phyloP scores from a whole-genome alignment of 1,140 invertebrate species.

The Drosophila pandora region DNA sequence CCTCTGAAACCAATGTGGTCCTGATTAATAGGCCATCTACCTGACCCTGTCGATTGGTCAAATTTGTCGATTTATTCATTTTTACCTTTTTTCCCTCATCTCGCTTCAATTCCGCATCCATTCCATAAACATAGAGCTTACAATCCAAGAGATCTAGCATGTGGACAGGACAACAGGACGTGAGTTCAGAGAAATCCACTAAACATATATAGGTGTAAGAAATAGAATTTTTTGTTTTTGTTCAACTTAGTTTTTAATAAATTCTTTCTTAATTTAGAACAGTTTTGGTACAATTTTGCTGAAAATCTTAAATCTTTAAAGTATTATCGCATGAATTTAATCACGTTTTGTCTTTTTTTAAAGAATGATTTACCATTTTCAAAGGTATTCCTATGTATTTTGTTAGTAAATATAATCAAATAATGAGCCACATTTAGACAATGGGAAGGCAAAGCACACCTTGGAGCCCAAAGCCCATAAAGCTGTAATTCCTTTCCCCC shows the following conservation, averaged over 20 bases:
- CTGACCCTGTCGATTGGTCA: constrained; percentile 33
- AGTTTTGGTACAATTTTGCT: not conserved
- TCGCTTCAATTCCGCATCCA: not conserved
- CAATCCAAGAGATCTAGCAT: constrained; percentile 23
- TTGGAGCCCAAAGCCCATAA: constrained; percentile 26
- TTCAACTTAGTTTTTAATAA: not conserved
- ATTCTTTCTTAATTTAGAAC: not conserved
- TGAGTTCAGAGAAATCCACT: constrained; percentile 43
- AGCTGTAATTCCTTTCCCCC: constrained; percentile 65
- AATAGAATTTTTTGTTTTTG: not conserved
- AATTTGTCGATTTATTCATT: constrained; percentile 12
- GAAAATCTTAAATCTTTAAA: too few relatives aligned
- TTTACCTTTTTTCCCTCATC: constrained; percentile 1
- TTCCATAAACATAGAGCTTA: constrained; percentile 13
- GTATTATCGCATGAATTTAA: not conserved
- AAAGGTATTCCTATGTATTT: constrained; percentile 5
- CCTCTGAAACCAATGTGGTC: constrained; percentile 13
- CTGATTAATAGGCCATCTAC: constrained; percentile 61
- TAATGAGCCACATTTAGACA: constrained; percentile 46
- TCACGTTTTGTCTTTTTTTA: not conserved
- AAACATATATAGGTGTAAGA: constrained; percentile 21
- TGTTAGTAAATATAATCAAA: constrained; percentile 49
- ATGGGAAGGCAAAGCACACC: constrained; percentile 17
- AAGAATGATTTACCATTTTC: constrained; percentile 2
- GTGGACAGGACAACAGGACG: constrained; percentile 35